These are phyloP conservation scores for Lampropteryx suffumata DNA, from an alignment of 2,888 invertebrate genomes.

Conservation along the genomic window DNA sequence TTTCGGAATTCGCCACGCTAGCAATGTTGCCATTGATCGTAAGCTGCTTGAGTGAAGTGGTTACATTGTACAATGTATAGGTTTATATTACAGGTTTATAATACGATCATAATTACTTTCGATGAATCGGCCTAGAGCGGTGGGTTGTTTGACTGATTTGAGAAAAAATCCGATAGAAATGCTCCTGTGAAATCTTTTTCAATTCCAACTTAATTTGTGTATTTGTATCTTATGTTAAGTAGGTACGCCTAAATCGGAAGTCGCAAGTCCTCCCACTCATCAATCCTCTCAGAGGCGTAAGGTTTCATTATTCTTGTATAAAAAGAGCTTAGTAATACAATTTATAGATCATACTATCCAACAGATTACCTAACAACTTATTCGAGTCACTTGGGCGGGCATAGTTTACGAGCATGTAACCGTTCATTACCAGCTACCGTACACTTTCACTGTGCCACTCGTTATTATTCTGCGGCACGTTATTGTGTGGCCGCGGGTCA, in stretches of 20 bases:
- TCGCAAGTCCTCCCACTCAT: too few species aligned
- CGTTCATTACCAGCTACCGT: constrained; percentile 61
- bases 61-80: too few species aligned
- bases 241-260: too few species aligned
- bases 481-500: constrained; percentile 46
- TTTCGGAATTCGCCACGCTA: constrained; percentile 14
- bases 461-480: constrained; percentile 6
- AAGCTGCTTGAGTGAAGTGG: not conserved
- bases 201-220: too few species aligned
- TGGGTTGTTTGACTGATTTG: too few species aligned
- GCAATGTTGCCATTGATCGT: constrained; percentile 5
- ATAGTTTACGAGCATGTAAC: constrained; percentile 33
- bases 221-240: too few species aligned
- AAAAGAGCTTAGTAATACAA: not conserved
- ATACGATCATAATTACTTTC: too few species aligned
- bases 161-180: too few species aligned
- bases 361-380: constrained; percentile 13
- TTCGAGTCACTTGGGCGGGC: not conserved
- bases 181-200: too few species aligned
- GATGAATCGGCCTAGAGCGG: too few species aligned
- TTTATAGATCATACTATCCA: not conserved
- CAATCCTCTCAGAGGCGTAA: too few species aligned
- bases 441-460: constrained; percentile 65
- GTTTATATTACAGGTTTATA: too few species aligned
- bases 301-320: not conserved